Base-by-base conservation (phyloP, 2,113 vertebrate species). In the Balaeniceps rex region DNA sequence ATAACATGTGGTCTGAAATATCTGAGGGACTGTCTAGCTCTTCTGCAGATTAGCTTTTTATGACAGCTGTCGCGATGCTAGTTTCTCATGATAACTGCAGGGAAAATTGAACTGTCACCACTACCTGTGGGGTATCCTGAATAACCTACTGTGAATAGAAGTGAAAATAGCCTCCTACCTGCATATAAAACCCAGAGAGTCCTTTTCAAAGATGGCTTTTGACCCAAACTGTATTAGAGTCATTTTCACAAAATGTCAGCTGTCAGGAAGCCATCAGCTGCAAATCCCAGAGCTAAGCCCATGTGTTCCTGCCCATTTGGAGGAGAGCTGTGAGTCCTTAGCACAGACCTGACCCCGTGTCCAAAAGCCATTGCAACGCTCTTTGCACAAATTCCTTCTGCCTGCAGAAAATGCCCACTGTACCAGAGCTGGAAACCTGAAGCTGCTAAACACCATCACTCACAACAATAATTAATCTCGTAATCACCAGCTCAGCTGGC, bases 401-500 rank as follows among this genome's bases (percentile, higher is more conserved):
- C 64, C 66, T 1, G 0, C n/a, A 64, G 29, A 87, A 95, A 94
- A 76, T 64, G 34, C 24, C 40, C 28, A 31, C 5, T 54, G 61
- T 61, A 66, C 25, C 19, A 75, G 49, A 72, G 36, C 40, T 81
- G 77, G 52, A 85, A 94, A 75, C 22, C 34, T 65, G 77, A 81
- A 76, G 31, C 81, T 85, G 34, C 36, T 87, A 49, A 90, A 84
- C 15, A 21, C 38, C 65, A 93, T 78, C 60, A 54, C 29, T 84
- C 88, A 86, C 63, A 78, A 79, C 58, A 87, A 83, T 91, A 96
- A 92, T 94, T 97, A 95, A 95, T 94, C 79, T 96, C 28, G 10
- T 95, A 93, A 97, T 94, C 95, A 95, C 72, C 42, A 94, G 51
- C 91, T 97, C 87, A 96, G 51, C 57, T 72, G 78, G 61, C 72